Evolutionary conservation across 2,888 invertebrate genomes (phyloP), one percentile per base, ranked within the genome.

Genomic region (Papilio elwesi): DNA sequence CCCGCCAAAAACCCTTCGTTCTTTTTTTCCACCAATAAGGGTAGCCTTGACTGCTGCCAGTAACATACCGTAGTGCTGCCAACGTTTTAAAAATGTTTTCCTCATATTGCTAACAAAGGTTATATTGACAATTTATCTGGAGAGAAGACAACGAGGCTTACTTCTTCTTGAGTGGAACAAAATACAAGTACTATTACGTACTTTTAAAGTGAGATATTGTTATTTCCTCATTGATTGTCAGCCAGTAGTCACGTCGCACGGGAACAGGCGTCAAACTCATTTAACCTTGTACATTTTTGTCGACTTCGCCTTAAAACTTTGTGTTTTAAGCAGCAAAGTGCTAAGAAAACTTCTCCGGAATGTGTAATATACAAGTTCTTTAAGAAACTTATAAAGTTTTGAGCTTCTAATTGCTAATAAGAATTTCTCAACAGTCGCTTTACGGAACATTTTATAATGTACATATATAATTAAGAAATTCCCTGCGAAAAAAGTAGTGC

Each of bases 351-450:
- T 26, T 57, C 15, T 38, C 11, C 13, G 55, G 70, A 65, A 65
- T 63, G 55, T 70, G 70, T 65, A 71, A 65, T 65, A 65, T 71
- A 57, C 48, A 65, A 71, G 70, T 70, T 70, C 6, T 53, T 55
- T 55, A 64, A 70, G 53, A 63, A 70, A 70, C 70, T 70, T 65
- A 47, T 47, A n/a, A 70, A 70, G 26, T 70, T 69, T 26, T 43
- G 48, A 55, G 26, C 47, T 65, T 64, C 48, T 36, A 65, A 70
- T 70, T 65, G 55, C 64, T 65, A 55, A 63, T 70, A 63, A 43
- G 52, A 64, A 70, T 43, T 70, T 64, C 47, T 52, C 10, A 48
- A 49, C n/a, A 64, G 15, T 47, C 70, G n/a, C 55, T 70, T 48
- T 26, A 13, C n/a, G 36, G 49, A 38, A 26, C 51, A 48, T 69